A percentile compares a stretch with the other conserved stretches of the same genome.
phyloP scores from a whole-genome alignment of 2,113 vertebrate species.

The Tonatia bakeri region DNA sequence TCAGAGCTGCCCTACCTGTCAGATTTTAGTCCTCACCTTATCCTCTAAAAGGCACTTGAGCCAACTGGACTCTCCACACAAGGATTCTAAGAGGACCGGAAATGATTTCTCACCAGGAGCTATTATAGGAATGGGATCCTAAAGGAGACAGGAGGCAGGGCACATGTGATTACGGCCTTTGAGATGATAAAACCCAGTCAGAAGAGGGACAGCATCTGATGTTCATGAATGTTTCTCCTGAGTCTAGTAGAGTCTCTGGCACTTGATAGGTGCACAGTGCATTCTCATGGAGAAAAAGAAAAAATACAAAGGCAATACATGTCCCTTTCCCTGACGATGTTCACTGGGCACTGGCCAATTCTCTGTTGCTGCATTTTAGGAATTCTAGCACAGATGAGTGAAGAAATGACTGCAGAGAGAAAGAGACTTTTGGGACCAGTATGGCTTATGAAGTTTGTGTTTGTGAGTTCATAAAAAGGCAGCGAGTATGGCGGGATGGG shows the following conservation, averaged over 20 bases:
- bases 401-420: not conserved
- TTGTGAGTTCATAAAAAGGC: not conserved
- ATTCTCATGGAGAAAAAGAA: not conserved
- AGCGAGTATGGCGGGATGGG: fast-evolving
- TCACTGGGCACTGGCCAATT: not conserved
- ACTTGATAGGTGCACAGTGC: not conserved
- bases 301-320: not conserved
- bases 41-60: not conserved
- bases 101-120: not conserved
- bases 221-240: not conserved
- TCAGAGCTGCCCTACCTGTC: no score
- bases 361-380: not conserved
- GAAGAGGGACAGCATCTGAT: not conserved
- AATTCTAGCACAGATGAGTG: not conserved
- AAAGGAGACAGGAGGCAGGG: not conserved
- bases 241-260: not conserved
- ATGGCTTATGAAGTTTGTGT: not conserved
- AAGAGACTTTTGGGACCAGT: not conserved
- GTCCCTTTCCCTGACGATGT: not conserved
- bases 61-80: fast-evolving
- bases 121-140: not conserved
- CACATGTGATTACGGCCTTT: not conserved
- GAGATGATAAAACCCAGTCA: not conserved
- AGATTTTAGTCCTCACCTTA: not conserved
- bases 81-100: not conserved